Conservation (phyloP, 2,113 vertebrate species). For the Siphamia tubifer region DNA sequence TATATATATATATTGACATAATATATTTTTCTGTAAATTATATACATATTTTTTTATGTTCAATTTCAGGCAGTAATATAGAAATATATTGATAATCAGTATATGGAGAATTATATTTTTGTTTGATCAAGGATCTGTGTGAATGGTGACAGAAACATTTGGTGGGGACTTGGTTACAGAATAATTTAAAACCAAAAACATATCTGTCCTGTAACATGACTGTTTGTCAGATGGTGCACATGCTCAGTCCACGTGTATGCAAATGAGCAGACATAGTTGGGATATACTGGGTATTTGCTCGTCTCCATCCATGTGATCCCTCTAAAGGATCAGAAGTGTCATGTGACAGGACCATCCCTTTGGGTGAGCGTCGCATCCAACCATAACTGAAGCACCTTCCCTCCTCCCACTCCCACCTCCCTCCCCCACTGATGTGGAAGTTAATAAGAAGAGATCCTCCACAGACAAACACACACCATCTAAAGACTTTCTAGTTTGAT, state of each 20-base stretch:
- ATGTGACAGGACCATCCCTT: conserved; percentile 52
- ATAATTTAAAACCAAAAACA: background rate
- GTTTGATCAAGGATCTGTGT: too few species aligned
- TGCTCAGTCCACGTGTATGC: conserved; percentile 29
- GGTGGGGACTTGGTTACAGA: background rate
- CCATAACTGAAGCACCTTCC: conserved; percentile 13
- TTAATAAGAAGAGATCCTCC: conserved; percentile 70
- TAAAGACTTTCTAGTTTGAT: conserved; percentile 1
- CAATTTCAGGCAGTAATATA: too few species aligned
- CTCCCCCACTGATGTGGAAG: conserved; percentile 32
- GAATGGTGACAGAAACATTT: background rate
- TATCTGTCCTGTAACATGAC: background rate
- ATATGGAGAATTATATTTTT: too few species aligned
- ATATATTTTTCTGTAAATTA: too few species aligned
- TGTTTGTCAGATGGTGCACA: background rate
- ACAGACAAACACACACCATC: background rate
- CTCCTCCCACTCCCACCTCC: background rate
- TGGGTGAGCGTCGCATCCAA: conserved; percentile 29
- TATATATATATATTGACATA: too few species aligned
- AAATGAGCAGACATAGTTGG: conserved; percentile 26
- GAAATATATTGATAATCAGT: too few species aligned
- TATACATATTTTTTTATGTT: too few species aligned
- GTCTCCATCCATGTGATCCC: conserved; percentile 41
- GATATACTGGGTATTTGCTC: conserved; percentile 28
- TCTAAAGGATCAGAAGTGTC: conserved; percentile 49